Evolutionary conservation across 2,113 vertebrate genomes (phyloP).

Genomic region (Antidorcas marsupialis): DNA sequence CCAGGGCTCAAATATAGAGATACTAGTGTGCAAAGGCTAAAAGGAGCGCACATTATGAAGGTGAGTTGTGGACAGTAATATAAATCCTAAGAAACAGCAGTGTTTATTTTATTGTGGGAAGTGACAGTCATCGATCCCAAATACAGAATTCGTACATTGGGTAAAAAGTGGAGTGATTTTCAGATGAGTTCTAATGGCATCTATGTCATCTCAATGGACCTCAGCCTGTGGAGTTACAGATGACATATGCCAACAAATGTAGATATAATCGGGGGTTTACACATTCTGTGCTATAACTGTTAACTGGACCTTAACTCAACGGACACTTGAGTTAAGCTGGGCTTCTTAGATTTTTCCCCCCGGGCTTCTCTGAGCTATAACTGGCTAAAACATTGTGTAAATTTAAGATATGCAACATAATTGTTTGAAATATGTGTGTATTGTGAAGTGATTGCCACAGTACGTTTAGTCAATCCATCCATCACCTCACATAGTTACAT

Average conservation of each 20-base stretch:
- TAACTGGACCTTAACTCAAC: conserved; percentile 34
- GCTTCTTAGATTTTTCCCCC: not conserved
- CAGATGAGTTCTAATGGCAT: conserved; percentile 50
- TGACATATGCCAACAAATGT: conserved; percentile 42
- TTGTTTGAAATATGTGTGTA: not conserved
- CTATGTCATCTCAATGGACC: conserved; percentile 13
- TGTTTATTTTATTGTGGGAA: not conserved
- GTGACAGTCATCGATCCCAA: conserved; percentile 21
- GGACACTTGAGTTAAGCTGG: conserved; percentile 7
- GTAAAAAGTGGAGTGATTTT: conserved; percentile 35
- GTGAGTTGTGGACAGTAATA: not conserved
- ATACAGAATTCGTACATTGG: not conserved
- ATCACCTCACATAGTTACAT: not conserved
- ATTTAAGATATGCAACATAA: not conserved
- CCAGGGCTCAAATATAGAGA: not conserved
- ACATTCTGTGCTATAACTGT: conserved; percentile 35
- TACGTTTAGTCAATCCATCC: not conserved
- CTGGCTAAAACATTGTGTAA: not conserved
- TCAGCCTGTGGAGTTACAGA: conserved; percentile 46
- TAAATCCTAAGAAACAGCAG: conserved; percentile 1
- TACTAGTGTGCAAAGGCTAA: not conserved
- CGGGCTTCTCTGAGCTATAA: not conserved
- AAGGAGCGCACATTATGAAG: not conserved
- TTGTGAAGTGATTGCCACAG: not conserved
- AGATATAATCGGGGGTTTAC: conserved; percentile 54